Percentiles rank a stretch among this genome's conserved stretches.
Evolutionary conservation across 2,113 vertebrate species (phyloP).

Genomic region (Pungitius pungitius): DNA sequence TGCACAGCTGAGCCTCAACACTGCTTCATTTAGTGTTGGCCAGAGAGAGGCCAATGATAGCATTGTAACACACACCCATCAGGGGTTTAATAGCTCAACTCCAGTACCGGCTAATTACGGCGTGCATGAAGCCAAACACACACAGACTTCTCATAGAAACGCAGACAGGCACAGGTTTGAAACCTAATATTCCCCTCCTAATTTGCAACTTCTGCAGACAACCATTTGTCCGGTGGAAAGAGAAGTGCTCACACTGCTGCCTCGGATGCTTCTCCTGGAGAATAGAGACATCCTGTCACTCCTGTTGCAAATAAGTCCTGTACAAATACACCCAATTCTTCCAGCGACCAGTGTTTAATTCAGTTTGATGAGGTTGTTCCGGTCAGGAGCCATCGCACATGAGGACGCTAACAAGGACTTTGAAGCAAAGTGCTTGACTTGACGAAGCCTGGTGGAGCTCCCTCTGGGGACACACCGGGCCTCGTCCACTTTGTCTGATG

Average conservation of each 20-base stretch:
- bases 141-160: conserved; percentile 18
- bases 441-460: neutral
- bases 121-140: conserved; percentile 24
- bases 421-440: neutral
- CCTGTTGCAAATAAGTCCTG: conserved; percentile 33
- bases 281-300: conserved; percentile 44
- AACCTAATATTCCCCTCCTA: conserved; percentile 42
- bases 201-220: conserved; percentile 54
- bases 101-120: conserved; percentile 67
- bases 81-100: conserved; percentile 66
- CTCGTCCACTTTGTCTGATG: too few relatives aligned
- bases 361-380: conserved; percentile 29
- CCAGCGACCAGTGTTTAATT: conserved; percentile 29
- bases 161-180: conserved; percentile 38
- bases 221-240: conserved; percentile 50
- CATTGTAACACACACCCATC: conserved; percentile 68
- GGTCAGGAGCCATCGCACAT: conserved; percentile 8
- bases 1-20: conserved; percentile 68
- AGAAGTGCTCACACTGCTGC: conserved; percentile 43
- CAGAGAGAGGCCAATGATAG: conserved; percentile 65
- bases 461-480: too few relatives aligned
- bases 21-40: conserved; percentile 67
- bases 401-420: conserved; percentile 13
- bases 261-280: too few relatives aligned
- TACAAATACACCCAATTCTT: conserved; percentile 41